Evolutionary conservation across 1,140 invertebrate species (phyloP).

Genomic region (Hycleus cichorii): DNA sequence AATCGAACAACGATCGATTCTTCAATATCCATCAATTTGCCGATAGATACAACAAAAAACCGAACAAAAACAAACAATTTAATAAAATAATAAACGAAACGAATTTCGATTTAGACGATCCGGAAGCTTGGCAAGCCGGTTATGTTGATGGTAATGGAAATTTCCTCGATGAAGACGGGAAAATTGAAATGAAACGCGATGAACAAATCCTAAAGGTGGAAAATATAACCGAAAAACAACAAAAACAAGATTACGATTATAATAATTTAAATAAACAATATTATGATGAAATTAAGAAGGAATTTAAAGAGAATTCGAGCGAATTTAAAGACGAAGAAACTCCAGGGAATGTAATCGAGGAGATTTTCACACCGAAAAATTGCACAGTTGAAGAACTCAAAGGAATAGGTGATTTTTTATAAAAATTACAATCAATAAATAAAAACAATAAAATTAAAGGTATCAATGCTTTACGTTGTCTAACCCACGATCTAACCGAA

Average conservation of each 20-base stretch:
- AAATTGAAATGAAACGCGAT: background rate
- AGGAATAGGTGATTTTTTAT: constrained; percentile 29
- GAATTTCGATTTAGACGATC: constrained; percentile 23
- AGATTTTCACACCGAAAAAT: constrained; percentile 27
- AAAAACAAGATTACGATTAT: constrained; percentile 33
- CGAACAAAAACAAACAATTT: constrained; percentile 4
- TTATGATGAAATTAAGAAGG: constrained; percentile 23
- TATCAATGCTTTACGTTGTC: background rate
- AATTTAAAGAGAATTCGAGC: constrained; percentile 24
- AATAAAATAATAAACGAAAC: constrained; percentile 19
- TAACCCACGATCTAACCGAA: too few species aligned
- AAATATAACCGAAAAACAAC: constrained; percentile 1
- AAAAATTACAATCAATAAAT: background rate
- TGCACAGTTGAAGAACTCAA: constrained; percentile 35
- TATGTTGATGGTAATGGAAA: constrained; percentile 25
- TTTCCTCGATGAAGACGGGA: constrained; percentile 3
- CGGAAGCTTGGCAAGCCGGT: constrained; percentile 24
- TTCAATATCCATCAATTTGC: constrained; percentile 24
- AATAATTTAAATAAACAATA: constrained; percentile 31
- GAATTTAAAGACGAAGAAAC: constrained; percentile 35
- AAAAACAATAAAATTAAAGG: background rate
- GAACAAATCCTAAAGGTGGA: background rate
- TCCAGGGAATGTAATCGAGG: constrained; percentile 27
- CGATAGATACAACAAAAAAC: constrained; percentile 5
- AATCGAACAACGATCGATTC: constrained; percentile 24